These are phyloP conservation scores for Sisyra terminalis DNA, from an alignment of 2,888 invertebrate genomes.

Conservation along the genomic window DNA sequence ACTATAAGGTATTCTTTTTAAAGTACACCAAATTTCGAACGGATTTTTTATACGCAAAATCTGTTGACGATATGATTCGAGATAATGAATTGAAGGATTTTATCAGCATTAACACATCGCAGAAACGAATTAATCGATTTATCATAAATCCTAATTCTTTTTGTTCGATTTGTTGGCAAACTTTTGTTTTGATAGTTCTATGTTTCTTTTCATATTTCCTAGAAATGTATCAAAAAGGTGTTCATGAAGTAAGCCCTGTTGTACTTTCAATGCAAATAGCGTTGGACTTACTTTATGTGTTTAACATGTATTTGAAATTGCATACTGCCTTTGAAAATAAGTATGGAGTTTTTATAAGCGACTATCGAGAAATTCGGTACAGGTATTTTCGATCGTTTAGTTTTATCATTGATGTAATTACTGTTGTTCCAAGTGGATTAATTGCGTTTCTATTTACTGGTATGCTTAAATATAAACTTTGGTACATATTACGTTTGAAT, in stretches of 20 bases:
- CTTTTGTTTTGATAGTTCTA: constrained; percentile 7
- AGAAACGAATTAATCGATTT: not conserved
- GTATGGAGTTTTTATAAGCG: constrained; percentile 10
- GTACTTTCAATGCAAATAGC: constrained; percentile 10
- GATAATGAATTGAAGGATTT: not conserved
- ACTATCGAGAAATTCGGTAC: constrained; percentile 9
- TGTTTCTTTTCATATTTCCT: constrained; percentile 11
- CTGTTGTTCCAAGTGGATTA: too few species aligned
- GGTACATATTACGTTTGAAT: too few species aligned
- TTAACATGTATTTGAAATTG: constrained; percentile 10
- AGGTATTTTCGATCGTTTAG: constrained; percentile 1
- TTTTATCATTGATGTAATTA: too few species aligned
- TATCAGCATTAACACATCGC: not conserved
- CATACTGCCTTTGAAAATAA: constrained; percentile 12
- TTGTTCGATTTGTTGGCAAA: constrained; percentile 2
- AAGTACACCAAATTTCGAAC: constrained; percentile 8
- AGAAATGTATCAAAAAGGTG: constrained; percentile 13
- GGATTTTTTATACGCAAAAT: constrained; percentile 12
- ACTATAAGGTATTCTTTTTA: constrained; percentile 10
- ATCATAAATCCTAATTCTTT: not conserved
- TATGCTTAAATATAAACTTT: too few species aligned
- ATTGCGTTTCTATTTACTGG: too few species aligned
- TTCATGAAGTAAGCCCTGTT: constrained; percentile 9
- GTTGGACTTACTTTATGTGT: constrained; percentile 11
- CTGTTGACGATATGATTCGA: not conserved